Percentiles rank a stretch among this genome's conserved stretches.
Conservation (phyloP, 2,113 vertebrate genomes). For the Amphilophus citrinellus region DNA sequence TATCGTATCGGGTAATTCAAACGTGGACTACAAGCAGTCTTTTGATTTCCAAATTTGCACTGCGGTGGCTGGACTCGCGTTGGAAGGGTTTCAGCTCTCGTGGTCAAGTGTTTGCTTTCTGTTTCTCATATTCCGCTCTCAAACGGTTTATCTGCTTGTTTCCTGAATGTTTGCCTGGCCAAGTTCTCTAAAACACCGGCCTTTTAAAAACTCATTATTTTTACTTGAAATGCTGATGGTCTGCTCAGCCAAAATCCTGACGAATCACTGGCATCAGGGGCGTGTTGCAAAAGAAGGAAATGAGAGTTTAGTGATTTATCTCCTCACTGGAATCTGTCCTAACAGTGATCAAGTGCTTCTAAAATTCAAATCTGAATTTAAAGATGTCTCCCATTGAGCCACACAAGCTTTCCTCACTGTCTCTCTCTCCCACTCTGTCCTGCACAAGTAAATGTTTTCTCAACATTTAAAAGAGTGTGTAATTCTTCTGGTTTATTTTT, state of each 20-base stretch:
- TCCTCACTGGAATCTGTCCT: not conserved
- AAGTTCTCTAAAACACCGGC: not conserved
- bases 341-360: slow-evolving; percentile 1
- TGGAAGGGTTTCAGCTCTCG: not conserved
- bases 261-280: not conserved
- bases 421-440: slow-evolving; percentile 29
- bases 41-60: not conserved
- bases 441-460: slow-evolving; percentile 40
- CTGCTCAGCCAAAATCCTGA: not conserved
- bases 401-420: slow-evolving; percentile 7
- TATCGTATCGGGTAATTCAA: not conserved
- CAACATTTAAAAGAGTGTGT: slow-evolving; percentile 46
- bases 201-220: not conserved
- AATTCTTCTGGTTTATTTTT: slow-evolving; percentile 11
- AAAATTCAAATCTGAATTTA: slow-evolving; percentile 2
- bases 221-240: slow-evolving; percentile 1
- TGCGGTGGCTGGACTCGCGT: not conserved
- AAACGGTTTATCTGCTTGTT: not conserved
- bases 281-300: not conserved
- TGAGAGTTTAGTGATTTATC: slow-evolving; percentile 11
- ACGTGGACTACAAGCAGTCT: not conserved
- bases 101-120: not conserved
- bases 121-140: not conserved
- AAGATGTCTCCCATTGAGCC: not conserved
- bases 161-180: not conserved